Base-by-base conservation (phyloP, 2,888 invertebrate genomes). In the Pasiphila rectangulata region DNA sequence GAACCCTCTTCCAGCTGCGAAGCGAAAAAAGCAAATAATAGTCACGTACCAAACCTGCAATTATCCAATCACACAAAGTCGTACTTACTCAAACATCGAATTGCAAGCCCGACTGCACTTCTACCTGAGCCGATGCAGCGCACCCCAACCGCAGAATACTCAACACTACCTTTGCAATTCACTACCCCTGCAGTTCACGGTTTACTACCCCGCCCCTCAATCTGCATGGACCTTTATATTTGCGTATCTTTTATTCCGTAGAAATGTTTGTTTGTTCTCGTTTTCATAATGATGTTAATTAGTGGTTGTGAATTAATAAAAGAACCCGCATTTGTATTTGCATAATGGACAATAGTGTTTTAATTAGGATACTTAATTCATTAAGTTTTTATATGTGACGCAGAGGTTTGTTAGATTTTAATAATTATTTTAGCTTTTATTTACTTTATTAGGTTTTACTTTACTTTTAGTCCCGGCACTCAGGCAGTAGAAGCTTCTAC, bases 91-190 rank as follows among this genome's bases (percentile, higher is more conserved):
- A 43, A 42, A 37, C 21, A 12, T 19, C 4, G 27, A 44, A 39
- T 48, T 25, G 35, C 10, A 40, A 35, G 49, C 50, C 36, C 45
- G 38, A 25, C 35, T 51, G 46, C 46, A 50, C 41, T 20, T 50
- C 49, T 54, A 54, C 51, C 54, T 57, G 50, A 44, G 46, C 46
- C 53, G 49, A 55, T 57, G 53, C 57, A 57, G 47, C 35, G 40
- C 54, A 52, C 53, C 57, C 57, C 34, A 46, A 46, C 54, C 41
- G 25, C 44, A 30, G 49, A 44, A 36, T 40, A 49, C 19, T 23
- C 16, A 16, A 32, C 41, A 43, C 42, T 43, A 32, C 43, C 30
- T 27, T 12, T 6, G 12, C 13, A 27, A 12, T 13, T 13, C 12
- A 27, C 41, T 40, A 27, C 39, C 41, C 50, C 38, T 41, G 37